Base-by-base conservation (phyloP, 2,888 invertebrate genomes). In the Nomada fucata region DNA sequence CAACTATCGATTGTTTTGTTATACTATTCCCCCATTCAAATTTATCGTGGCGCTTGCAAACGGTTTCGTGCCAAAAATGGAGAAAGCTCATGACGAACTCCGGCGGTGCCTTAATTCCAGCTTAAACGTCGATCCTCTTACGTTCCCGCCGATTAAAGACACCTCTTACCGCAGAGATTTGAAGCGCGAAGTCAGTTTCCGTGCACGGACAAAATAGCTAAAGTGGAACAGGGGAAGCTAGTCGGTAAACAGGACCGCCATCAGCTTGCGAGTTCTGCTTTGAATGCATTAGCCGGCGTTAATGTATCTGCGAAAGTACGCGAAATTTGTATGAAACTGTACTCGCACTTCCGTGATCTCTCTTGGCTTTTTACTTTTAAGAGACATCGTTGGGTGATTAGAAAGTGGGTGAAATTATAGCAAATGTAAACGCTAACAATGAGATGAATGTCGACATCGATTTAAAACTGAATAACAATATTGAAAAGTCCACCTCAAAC, bases 151-250 rank as follows among this genome's bases (percentile, higher is more conserved):
- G 84, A 87, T 88, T 88, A 89, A 87, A 88, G 44, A 42, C 23
- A 18, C 67, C 20, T 15, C 15, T 9, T n/a, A 36, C 42, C 18
- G 20, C 18, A 36, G 23, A 29, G 57, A 55, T 69, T 52, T 36
- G 26, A 75, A 36, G 42, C 64, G 57, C 42, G 42, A 71, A 57
- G 55, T 61, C 71, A 36, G 36, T 68, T 50, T 29, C 23, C 42
- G 64, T 77, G 52, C 26, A 53, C 69, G 64, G 26, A 44, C 78
- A 73, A 79, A 78, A 67, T 80, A 82, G 68, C 63, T 67, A 82
- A 77, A 69, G 76, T 44, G 76, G 88, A 86, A 90, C 90, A 90
- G 89, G 90, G 89, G 90, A 89, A 89, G 68, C 86, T 86, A 89
- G 89, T 90, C 82, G 85, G 86, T 86, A 85, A 80, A 87, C 81